Conservation (phyloP, 2,797 vertebrate genomes). For the Percopsis omiscomaycus region DNA sequence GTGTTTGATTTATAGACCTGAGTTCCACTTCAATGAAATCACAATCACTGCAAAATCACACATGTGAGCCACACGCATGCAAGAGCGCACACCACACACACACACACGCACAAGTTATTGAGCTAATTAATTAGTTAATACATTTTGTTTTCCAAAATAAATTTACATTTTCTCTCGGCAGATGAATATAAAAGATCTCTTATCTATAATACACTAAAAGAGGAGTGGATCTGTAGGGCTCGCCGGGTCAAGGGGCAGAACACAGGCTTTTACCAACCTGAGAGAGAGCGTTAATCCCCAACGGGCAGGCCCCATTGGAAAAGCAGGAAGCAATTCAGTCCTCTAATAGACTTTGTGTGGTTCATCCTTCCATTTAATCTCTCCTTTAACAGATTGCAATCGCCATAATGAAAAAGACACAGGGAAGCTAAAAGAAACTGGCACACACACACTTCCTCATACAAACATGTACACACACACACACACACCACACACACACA, state of each 20-base stretch:
- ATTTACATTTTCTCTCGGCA: conserved; percentile 23
- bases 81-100: neutral
- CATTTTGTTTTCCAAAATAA: conserved; percentile 25
- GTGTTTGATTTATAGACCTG: conserved; percentile 6
- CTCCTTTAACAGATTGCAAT: conserved; percentile 70
- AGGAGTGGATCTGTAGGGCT: conserved; percentile 3
- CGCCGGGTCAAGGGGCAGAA: conserved; percentile 24
- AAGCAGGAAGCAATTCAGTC: conserved; percentile 66
- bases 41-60: conserved; percentile 6
- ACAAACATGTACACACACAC: neutral
- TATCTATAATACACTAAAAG: too few species aligned
- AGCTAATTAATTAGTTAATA: conserved; percentile 15
- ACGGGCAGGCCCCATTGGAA: conserved; percentile 40
- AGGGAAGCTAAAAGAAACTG: conserved; percentile 32
- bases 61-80: conserved; percentile 1
- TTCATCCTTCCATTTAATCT: conserved; percentile 67
- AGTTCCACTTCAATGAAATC: conserved; percentile 3
- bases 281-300: conserved; percentile 48
- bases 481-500: conserved; percentile 17
- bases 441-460: conserved; percentile 41
- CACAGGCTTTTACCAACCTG: conserved; percentile 43
- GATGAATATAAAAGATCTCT: conserved; percentile 16
- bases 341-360: conserved; percentile 58
- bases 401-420: conserved; percentile 57
- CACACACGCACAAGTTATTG: neutral